phyloP scores from a whole-genome alignment of 2,888 invertebrate genomes.

The Ennomos erosarius region DNA sequence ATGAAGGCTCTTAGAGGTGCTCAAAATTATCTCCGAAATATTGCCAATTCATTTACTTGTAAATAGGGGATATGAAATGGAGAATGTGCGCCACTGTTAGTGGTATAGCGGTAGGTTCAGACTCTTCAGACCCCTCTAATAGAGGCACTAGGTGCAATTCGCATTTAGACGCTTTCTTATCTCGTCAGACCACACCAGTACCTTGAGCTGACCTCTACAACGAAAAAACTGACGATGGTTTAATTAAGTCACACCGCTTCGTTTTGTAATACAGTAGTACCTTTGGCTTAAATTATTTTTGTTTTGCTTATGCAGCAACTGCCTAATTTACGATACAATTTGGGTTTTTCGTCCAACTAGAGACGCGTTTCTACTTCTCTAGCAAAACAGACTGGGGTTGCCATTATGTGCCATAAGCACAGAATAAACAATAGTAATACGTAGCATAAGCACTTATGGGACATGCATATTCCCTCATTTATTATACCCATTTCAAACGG shows the following conservation, averaged over 20 bases:
- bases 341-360: no score
- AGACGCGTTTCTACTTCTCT: no score
- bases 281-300: constrained; percentile 12
- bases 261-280: constrained; percentile 21
- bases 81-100: constrained; percentile 52
- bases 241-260: constrained; percentile 34
- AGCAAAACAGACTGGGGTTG: no score
- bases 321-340: no score
- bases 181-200: constrained; percentile 52
- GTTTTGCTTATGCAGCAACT: no score
- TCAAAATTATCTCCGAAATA: no score
- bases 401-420: no score
- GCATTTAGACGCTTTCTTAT: constrained; percentile 63
- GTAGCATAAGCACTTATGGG: no score
- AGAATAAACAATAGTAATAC: no score
- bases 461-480: constrained; percentile 14
- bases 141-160: constrained; percentile 49
- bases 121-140: constrained; percentile 42
- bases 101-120: constrained; percentile 31
- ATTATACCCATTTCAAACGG: constrained; percentile 5
- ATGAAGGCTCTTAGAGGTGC: no score
- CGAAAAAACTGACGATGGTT: constrained; percentile 45
- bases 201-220: constrained; percentile 54
- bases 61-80: no score
- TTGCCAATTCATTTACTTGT: no score